phyloP scores from a whole-genome alignment of 2,113 vertebrate species.

The Acanthisitta chloris region DNA sequence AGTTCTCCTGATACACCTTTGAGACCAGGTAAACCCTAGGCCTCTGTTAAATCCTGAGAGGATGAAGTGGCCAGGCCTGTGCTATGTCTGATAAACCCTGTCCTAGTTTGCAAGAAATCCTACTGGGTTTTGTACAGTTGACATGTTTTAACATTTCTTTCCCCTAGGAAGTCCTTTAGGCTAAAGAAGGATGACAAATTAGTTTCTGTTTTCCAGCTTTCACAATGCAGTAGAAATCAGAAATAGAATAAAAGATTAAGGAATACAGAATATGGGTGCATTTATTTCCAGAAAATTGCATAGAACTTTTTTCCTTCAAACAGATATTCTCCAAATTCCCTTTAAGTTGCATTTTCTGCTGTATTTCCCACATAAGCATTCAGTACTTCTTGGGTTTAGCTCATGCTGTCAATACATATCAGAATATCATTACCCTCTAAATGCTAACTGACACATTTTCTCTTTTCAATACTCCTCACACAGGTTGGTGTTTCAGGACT shows the following conservation, averaged over 20 bases:
- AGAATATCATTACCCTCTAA: neutral
- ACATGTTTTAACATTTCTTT: neutral
- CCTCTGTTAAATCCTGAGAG: neutral
- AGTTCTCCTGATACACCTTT: neutral
- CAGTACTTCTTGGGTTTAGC: neutral
- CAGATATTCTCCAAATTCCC: neutral
- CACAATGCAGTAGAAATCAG: neutral
- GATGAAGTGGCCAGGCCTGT: neutral
- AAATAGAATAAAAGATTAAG: neutral
- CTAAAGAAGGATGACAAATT: neutral
- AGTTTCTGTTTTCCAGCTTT: neutral
- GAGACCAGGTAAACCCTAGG: neutral
- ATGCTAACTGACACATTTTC: neutral
- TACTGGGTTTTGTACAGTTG: neutral
- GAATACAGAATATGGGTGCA: neutral
- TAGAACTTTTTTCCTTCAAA: neutral
- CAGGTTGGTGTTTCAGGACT: neutral
- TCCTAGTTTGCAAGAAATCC: neutral
- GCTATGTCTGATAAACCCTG: neutral
- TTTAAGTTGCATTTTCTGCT: neutral
- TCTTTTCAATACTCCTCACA: neutral
- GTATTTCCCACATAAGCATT: neutral
- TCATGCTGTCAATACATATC: neutral
- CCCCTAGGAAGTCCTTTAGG: neutral
- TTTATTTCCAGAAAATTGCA: neutral